phyloP scores from a whole-genome alignment of 2,888 invertebrate genomes.

The Tolmerus cingulatus region DNA sequence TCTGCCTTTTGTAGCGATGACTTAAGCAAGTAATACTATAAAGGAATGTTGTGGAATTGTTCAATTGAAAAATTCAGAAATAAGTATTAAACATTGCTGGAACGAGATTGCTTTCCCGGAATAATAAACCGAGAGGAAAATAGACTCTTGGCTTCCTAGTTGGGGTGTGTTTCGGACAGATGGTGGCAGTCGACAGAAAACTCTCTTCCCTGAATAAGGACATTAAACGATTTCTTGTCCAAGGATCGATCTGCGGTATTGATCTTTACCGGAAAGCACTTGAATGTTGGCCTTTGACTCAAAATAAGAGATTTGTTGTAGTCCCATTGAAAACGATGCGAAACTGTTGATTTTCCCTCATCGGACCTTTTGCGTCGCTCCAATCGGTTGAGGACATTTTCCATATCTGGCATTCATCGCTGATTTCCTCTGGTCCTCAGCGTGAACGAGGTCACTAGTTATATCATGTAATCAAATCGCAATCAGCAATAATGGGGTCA shows the following conservation, averaged over 20 bases:
- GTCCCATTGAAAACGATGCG: neutral
- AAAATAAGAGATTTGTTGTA: constrained; percentile 35
- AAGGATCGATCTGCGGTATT: constrained; percentile 29
- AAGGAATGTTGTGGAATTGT: neutral
- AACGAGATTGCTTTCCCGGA: neutral
- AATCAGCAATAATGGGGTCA: constrained; percentile 44
- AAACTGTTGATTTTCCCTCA: constrained; percentile 9
- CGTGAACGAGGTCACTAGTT: constrained; percentile 45
- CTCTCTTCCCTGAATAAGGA: neutral
- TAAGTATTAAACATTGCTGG: constrained; percentile 3
- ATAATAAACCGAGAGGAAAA: constrained; percentile 2
- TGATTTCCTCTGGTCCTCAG: constrained; percentile 16
- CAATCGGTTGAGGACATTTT: neutral
- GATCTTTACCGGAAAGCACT: constrained; percentile 36
- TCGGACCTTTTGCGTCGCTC: neutral
- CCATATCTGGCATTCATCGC: neutral
- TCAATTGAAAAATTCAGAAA: constrained; percentile 12
- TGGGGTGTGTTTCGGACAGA: neutral
- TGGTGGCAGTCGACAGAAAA: neutral
- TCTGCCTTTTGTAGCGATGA: neutral
- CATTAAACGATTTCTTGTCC: constrained; percentile 36
- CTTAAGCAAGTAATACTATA: neutral
- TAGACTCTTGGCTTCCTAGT: neutral
- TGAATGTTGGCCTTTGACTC: constrained; percentile 16
- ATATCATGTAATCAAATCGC: constrained; percentile 48